These are phyloP conservation scores for Psephotus haematonotus DNA, from an alignment of 2,113 vertebrate genomes.

Conservation along the genomic window DNA sequence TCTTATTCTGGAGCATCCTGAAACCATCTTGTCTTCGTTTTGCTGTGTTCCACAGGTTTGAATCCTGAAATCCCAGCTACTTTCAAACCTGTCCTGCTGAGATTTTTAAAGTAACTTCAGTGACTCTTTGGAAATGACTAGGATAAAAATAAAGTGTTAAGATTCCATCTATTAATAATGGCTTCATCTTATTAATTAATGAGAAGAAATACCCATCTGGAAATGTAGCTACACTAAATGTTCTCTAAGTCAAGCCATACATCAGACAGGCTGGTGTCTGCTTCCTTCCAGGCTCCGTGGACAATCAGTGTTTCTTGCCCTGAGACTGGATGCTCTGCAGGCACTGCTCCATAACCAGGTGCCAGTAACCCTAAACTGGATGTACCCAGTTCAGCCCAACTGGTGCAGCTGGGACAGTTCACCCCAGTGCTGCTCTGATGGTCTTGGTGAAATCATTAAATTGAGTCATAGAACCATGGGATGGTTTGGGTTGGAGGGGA, in stretches of 20 bases:
- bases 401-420: not conserved
- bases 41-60: not conserved
- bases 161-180: not conserved
- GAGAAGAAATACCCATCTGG: conserved; percentile 15
- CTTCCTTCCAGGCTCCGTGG: not conserved
- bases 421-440: too few relatives aligned
- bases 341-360: fast-evolving
- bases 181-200: conserved; percentile 31
- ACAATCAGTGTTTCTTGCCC: not conserved
- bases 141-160: not conserved
- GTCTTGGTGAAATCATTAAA: not conserved
- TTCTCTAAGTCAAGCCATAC: not conserved
- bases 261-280: not conserved
- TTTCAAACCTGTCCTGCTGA: not conserved
- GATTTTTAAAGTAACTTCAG: not conserved
- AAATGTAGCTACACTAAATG: not conserved
- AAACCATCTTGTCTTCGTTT: not conserved
- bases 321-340: not conserved
- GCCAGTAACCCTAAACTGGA: not conserved
- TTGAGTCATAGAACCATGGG: not conserved
- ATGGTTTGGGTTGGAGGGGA: not conserved
- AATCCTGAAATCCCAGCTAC: not conserved
- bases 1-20: not conserved
- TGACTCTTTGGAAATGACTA: not conserved
- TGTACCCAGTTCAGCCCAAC: not conserved